Evolutionary conservation across 1,140 invertebrate species (phyloP).

Genomic region (Drosophila ficusphila): DNA sequence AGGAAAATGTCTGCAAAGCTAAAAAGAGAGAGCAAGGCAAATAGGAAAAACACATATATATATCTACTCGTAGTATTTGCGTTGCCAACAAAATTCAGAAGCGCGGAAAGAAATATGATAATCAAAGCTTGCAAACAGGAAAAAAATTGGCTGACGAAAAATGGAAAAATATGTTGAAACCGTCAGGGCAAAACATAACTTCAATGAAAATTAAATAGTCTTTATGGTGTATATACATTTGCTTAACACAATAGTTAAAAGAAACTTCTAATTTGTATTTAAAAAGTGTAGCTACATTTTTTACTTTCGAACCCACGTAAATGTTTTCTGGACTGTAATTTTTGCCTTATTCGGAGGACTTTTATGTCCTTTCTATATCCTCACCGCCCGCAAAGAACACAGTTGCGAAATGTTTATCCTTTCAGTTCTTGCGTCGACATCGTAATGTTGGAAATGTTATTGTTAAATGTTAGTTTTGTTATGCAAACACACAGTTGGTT

Average conservation of each 20-base stretch:
- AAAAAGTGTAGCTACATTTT: no score
- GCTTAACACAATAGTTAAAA: no score
- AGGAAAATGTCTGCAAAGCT: background rate
- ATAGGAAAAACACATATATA: conserved; percentile 3
- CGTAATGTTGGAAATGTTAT: conserved; percentile 77
- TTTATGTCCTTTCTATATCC: background rate
- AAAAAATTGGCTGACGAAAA: conserved; percentile 13
- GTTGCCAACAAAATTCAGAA: conserved; percentile 50
- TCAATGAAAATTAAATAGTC: background rate
- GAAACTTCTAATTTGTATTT: no score
- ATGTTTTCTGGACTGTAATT: background rate
- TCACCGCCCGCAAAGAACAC: background rate
- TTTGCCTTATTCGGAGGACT: background rate
- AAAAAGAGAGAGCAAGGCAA: background rate
- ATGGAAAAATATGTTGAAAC: conserved; percentile 4
- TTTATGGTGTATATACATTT: background rate
- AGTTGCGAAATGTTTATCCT: conserved; percentile 67
- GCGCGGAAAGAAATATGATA: conserved; percentile 71
- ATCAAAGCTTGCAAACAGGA: conserved; percentile 58
- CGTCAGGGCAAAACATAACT: background rate
- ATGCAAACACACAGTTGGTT: conserved; percentile 61
- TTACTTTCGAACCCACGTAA: background rate
- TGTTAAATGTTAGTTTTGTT: conserved; percentile 81
- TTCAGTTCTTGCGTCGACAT: conserved; percentile 70
- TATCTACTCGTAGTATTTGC: conserved; percentile 59